These are phyloP conservation scores for Mystacornis crossleyi DNA, from an alignment of 2,113 vertebrate species.

Conservation along the genomic window DNA sequence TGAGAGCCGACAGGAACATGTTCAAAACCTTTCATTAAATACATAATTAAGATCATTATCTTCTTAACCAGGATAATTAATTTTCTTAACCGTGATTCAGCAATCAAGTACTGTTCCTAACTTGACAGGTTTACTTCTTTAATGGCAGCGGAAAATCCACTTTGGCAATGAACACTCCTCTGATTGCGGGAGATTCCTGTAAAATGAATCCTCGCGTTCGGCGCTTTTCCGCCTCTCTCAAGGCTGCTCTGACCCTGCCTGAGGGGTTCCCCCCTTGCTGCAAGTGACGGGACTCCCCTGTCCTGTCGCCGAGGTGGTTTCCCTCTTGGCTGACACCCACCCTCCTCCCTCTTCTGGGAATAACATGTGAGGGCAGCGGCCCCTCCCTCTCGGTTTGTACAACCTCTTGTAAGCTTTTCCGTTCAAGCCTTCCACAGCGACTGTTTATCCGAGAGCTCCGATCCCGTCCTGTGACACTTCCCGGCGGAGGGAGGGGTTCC, in stretches of 20 bases:
- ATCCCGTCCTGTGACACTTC: not conserved
- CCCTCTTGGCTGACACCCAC: fast-evolving
- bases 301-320: not conserved
- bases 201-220: not conserved
- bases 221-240: not conserved
- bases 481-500: no score
- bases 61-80: not conserved
- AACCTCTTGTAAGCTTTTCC: not conserved
- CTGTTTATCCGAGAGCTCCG: not conserved
- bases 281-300: not conserved
- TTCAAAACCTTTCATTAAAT: not conserved
- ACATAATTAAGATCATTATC: not conserved
- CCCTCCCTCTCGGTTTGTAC: not conserved
- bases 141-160: not conserved
- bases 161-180: not conserved
- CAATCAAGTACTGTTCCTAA: not conserved
- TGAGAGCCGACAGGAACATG: not conserved
- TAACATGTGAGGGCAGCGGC: not conserved
- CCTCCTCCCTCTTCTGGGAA: not conserved
- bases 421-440: not conserved
- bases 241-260: not conserved
- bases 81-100: not conserved
- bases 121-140: not conserved
- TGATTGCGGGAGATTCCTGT: not conserved
- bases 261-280: not conserved